phyloP scores from a whole-genome alignment of 2,113 vertebrate species.

The Actenoides hombroni region DNA sequence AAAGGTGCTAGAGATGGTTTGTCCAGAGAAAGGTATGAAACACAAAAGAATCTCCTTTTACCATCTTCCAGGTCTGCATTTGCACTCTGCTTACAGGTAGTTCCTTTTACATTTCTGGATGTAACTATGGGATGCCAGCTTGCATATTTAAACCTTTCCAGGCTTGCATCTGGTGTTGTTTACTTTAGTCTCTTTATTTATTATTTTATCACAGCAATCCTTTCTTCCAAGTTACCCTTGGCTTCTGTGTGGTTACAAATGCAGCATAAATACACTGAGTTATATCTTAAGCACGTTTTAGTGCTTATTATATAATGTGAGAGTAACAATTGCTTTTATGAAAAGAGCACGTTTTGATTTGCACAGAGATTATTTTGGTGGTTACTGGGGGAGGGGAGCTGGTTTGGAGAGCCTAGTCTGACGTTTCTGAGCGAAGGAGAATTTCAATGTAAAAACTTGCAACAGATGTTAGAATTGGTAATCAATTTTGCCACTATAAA shows the following conservation, averaged over 20 bases:
- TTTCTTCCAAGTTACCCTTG: background rate
- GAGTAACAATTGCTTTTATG: background rate
- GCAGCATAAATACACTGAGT: background rate
- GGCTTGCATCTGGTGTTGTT: background rate
- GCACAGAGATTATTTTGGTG: background rate
- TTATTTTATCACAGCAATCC: background rate
- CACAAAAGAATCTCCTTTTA: accelerated
- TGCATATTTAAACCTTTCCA: background rate
- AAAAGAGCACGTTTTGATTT: background rate
- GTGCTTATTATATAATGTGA: background rate
- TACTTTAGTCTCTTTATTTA: background rate
- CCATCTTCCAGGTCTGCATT: background rate
- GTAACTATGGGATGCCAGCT: background rate
- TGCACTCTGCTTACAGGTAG: background rate
- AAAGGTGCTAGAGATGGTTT: background rate
- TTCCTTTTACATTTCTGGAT: background rate
- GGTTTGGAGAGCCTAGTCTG: background rate
- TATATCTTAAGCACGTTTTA: background rate
- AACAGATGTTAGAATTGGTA: conserved; percentile 53
- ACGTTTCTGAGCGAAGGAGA: conserved; percentile 16
- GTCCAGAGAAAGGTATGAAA: background rate
- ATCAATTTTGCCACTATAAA: conserved; percentile 54
- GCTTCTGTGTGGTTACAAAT: background rate
- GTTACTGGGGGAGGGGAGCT: background rate
- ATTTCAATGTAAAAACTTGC: conserved; percentile 50